Conservation (phyloP, 2,113 vertebrate genomes). For the Oriolus oriolus region DNA sequence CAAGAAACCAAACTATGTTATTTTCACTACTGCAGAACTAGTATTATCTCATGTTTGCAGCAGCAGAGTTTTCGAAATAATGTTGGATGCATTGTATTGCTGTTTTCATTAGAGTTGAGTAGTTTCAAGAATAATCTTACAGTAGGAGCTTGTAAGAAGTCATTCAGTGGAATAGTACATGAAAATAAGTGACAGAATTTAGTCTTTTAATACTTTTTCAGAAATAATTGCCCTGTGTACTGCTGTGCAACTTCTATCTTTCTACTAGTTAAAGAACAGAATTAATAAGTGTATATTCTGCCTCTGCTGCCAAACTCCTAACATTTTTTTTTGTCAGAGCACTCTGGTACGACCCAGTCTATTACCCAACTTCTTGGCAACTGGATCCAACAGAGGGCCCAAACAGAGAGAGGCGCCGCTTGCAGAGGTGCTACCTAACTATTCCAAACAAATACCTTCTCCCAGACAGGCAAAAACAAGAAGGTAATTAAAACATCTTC, state of each 20-base stretch:
- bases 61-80: background rate
- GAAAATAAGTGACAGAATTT: background rate
- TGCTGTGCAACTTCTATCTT: background rate
- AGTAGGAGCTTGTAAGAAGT: background rate
- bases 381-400: slow-evolving; percentile 95
- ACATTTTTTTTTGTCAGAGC: slow-evolving; percentile 69
- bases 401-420: slow-evolving; percentile 89
- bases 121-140: background rate
- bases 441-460: slow-evolving; percentile 98
- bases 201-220: background rate
- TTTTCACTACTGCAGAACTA: background rate
- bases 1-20: background rate
- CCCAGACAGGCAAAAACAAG: slow-evolving; percentile 85
- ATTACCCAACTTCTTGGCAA: slow-evolving; percentile 95
- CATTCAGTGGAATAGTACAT: background rate
- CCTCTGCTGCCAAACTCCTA: background rate
- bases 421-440: slow-evolving; percentile 95
- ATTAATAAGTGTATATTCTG: background rate
- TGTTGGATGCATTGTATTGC: background rate
- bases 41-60: background rate
- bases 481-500: slow-evolving; percentile 73
- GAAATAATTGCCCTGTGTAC: background rate
- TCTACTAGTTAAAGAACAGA: background rate
- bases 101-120: background rate
- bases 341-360: slow-evolving; percentile 91